These are phyloP conservation scores for Heptranchias perlo DNA, from an alignment of 2,113 vertebrate genomes.

Conservation along the genomic window DNA sequence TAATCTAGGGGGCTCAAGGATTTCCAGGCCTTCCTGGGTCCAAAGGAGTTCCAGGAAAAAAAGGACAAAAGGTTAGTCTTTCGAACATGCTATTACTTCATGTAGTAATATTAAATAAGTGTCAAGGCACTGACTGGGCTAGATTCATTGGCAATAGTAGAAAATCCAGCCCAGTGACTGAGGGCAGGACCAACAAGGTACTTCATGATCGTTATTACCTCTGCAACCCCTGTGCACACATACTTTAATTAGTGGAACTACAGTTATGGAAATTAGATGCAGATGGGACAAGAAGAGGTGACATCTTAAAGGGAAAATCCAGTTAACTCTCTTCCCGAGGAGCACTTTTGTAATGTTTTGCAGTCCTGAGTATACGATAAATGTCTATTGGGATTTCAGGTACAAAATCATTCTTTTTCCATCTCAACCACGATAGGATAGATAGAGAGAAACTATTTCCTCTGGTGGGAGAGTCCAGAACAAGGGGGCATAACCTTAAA, in stretches of 20 bases:
- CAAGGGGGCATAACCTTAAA: too few relatives aligned
- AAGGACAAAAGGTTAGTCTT: conserved; percentile 69
- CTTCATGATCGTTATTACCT: neutral
- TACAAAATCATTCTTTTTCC: neutral
- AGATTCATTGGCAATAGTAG: neutral
- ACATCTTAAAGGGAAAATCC: neutral
- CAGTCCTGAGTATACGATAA: neutral
- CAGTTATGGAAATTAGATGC: neutral
- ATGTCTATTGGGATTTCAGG: neutral
- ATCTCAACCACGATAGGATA: too few relatives aligned
- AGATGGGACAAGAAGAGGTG: neutral
- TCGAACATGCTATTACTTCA: neutral
- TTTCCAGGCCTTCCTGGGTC: conserved; percentile 56
- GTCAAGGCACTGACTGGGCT: neutral
- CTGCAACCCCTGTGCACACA: neutral
- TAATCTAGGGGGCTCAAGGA: conserved; percentile 65
- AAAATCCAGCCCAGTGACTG: neutral
- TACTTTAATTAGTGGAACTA: neutral
- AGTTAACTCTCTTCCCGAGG: neutral
- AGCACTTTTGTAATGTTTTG: neutral
- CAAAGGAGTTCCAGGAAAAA: conserved; percentile 61
- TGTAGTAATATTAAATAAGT: neutral
- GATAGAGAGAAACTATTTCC: too few relatives aligned
- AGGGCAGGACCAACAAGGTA: neutral
- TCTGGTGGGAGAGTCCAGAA: too few relatives aligned